Evolutionary conservation across 2,888 invertebrate species (phyloP), one percentile per base, ranked within the genome.

Genomic region (Protonemura montana): DNA sequence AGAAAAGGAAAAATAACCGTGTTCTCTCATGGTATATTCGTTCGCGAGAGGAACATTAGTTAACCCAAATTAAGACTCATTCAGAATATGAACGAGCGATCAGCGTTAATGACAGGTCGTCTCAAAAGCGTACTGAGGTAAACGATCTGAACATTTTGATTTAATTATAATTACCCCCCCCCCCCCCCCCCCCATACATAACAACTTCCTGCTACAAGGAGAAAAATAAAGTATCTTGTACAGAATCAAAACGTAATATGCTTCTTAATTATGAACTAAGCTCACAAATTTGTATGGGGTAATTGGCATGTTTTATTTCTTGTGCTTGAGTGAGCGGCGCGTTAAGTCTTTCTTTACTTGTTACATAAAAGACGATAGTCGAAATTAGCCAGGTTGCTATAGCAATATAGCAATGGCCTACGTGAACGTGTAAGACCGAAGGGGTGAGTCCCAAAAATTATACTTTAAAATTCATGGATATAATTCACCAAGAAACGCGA

Each of bases 401-500:
- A 76, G 76, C 3, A 29, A 84, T 84, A 59, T 59, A 10, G 59
- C 59, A 76, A 81, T 30, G 81, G 81, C 29, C 59, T 2, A 59
- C 59, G 59, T 21, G 2, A 59, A 59, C 59, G 59, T 21, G 59
- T 21, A 21, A 21, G 59, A 28, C 27, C 28, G 84, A 76, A 27
- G 16, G 59, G 84, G 30, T 21, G 59, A 59, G 16, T 84, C 29
- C 76, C 59, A 59, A 28, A 84, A 84, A 84, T 84, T 84, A 84
- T 84, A 84, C 84, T 84, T 84, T 84, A 84, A 84, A 84, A 84
- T 84, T 84, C 84, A 84, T 84, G 29, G 84, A 59, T 84, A 84
- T 84, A 84, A 59, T 84, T 84, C 29, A 84, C 59, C 28, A 25
- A 29, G 29, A 84, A 35, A 84, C 76, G 59, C 59, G 84, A 84